Base-by-base conservation (phyloP, 1,140 invertebrate genomes). In the Popillia japonica region DNA sequence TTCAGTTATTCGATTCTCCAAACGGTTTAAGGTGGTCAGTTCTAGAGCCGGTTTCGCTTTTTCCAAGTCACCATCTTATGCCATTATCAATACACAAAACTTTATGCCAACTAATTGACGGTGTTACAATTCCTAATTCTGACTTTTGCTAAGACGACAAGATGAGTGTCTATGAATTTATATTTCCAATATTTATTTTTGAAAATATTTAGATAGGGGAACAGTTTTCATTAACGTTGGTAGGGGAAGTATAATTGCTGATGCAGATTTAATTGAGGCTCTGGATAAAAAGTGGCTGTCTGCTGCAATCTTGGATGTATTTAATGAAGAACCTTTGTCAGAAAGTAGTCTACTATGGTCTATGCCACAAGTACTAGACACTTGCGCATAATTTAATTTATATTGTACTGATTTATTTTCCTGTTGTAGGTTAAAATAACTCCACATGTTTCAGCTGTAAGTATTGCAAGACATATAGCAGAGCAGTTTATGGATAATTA, bases 301-400 rank as follows among this genome's bases (percentile, higher is more conserved):
- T 1, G 89, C 85, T 55, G 91, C 90, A 48, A 88, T 92, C 81
- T 83, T 92, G 23, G 91, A 92, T 86, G 91, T 92, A 44, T 91
- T 90, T 85, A 82, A 87, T 72, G 80, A 82, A 74, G 91, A 92
- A 84, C 91, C 91, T 40, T 83, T 92, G 55, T 84, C 88, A 17
- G 27, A 82, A 34, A 79, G 83, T 1, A 91, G 88, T 84, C 82
- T 85, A 61, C 83, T 92, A 40, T 92, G 91, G 91, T 83, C 78
- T 55, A 84, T 88, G 75, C 87, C 88, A 23, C 84, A 89, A 81
- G 87, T 78, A 81, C 82, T 10, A 6, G 27, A 34, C 1, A 76
- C 68, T 68, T 10, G 59, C 64, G 6, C 77, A 22, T 74, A 64
- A 20, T 22, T 14, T 22, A 7, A 8, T 27, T 9, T 72, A 10